Conservation (phyloP, 2,888 invertebrate species). For the Amorpha juglandis region DNA sequence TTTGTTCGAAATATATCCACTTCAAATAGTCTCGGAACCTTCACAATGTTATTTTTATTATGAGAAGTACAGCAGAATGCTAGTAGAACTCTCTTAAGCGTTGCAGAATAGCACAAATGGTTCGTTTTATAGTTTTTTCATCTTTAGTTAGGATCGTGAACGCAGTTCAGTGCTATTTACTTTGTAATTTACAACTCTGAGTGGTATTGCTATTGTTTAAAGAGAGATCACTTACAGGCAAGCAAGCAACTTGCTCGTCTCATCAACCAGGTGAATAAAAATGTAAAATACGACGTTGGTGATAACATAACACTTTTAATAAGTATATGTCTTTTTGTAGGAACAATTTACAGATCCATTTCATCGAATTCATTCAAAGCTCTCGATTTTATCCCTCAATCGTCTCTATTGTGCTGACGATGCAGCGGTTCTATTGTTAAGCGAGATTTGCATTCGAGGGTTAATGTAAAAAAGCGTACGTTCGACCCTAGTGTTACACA, state of each 20-base stretch:
- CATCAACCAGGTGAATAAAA: too few species aligned
- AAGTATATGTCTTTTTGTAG: neutral
- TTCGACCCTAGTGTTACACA: conserved; percentile 5
- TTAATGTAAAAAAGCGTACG: conserved; percentile 13
- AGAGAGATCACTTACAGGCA: too few species aligned
- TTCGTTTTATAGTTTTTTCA: too few species aligned
- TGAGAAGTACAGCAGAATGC: neutral
- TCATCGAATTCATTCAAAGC: neutral
- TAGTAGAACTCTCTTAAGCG: neutral
- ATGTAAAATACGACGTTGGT: too few species aligned
- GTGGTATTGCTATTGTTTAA: too few species aligned
- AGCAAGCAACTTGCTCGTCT: too few species aligned
- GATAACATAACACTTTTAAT: too few species aligned
- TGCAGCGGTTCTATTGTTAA: conserved; percentile 1
- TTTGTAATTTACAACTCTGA: too few species aligned
- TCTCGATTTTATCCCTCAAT: neutral
- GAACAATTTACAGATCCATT: neutral
- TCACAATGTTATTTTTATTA: neutral
- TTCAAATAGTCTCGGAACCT: neutral
- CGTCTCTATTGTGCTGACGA: neutral
- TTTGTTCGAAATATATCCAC: neutral
- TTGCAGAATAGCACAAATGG: too few species aligned
- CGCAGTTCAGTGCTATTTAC: too few species aligned
- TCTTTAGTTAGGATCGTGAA: too few species aligned
- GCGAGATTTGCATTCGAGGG: conserved; percentile 8